A percentile compares a stretch with the other conserved stretches of the same genome.
phyloP scores from a whole-genome alignment of 2,888 invertebrate species.

The Margaritifera margaritifera region DNA sequence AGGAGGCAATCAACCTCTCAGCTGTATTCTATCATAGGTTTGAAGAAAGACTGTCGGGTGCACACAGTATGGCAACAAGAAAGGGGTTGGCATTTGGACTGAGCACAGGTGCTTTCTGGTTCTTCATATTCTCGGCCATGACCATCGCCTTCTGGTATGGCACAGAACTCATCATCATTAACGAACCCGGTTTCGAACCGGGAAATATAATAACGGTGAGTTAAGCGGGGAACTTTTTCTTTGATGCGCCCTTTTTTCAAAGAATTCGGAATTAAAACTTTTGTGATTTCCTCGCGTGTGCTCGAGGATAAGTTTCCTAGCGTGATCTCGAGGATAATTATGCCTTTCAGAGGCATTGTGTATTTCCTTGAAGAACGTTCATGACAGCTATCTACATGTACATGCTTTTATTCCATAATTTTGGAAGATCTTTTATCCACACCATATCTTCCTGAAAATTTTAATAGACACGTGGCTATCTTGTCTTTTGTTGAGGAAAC shows the following conservation, averaged over 20 bases:
- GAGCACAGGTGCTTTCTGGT: constrained; percentile 70
- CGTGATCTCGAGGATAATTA: too few relatives aligned
- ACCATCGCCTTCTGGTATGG: constrained; percentile 88
- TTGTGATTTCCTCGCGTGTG: too few relatives aligned
- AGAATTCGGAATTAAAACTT: too few relatives aligned
- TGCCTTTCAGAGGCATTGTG: too few relatives aligned
- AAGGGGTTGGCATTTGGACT: constrained; percentile 55
- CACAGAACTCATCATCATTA: constrained; percentile 80
- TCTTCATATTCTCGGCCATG: constrained; percentile 83
- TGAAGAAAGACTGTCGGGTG: constrained; percentile 43
- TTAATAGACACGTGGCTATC: too few relatives aligned
- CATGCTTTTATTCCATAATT: neutral
- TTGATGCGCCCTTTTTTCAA: too few relatives aligned
- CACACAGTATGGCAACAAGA: constrained; percentile 45
- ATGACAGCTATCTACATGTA: constrained; percentile 23
- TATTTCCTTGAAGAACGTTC: too few relatives aligned
- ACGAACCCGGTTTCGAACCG: constrained; percentile 56
- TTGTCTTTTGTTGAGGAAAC: too few relatives aligned
- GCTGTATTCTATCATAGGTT: constrained; percentile 47
- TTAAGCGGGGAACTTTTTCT: neutral
- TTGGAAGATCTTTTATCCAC: neutral
- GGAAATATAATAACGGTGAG: constrained; percentile 53
- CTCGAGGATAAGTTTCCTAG: too few relatives aligned
- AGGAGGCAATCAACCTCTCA: too few relatives aligned
- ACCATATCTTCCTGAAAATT: too few relatives aligned